phyloP scores from a whole-genome alignment of 2,888 invertebrate species.

The Chaitophorus viminalis region DNA sequence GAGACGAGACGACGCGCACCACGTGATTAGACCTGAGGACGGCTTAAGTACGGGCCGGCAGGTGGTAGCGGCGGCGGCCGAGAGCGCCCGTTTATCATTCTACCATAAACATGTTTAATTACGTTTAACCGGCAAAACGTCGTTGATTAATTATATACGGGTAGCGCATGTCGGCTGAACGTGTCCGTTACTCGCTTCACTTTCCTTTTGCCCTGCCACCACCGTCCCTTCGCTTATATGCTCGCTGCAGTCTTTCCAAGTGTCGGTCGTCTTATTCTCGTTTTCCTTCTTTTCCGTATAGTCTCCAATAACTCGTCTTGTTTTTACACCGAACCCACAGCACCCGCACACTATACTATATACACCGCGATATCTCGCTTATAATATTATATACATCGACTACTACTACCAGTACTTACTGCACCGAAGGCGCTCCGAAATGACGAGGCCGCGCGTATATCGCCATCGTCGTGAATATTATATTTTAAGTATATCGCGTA shows the following conservation, averaged over 20 bases:
- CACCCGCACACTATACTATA: too few relatives aligned
- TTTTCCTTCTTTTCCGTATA: background rate
- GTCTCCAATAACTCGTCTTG: background rate
- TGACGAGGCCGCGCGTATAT: background rate
- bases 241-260: too few relatives aligned
- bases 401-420: too few relatives aligned
- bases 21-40: constrained; percentile 38
- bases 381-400: too few relatives aligned
- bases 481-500: background rate
- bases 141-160: constrained; percentile 57
- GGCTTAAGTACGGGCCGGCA: constrained; percentile 35
- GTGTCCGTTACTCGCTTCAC: constrained; percentile 28
- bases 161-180: constrained; percentile 45
- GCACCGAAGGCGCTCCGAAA: too few relatives aligned
- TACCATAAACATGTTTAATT: constrained; percentile 61
- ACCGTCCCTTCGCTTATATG: background rate
- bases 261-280: background rate
- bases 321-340: too few relatives aligned
- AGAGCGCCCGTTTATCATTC: constrained; percentile 57
- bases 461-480: constrained; percentile 20
- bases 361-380: too few relatives aligned
- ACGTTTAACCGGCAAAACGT: constrained; percentile 58
- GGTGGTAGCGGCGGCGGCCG: background rate
- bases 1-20: constrained; percentile 39
- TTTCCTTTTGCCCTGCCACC: background rate